phyloP scores from a whole-genome alignment of 2,888 invertebrate genomes.

The Steinernema hermaphroditum region DNA sequence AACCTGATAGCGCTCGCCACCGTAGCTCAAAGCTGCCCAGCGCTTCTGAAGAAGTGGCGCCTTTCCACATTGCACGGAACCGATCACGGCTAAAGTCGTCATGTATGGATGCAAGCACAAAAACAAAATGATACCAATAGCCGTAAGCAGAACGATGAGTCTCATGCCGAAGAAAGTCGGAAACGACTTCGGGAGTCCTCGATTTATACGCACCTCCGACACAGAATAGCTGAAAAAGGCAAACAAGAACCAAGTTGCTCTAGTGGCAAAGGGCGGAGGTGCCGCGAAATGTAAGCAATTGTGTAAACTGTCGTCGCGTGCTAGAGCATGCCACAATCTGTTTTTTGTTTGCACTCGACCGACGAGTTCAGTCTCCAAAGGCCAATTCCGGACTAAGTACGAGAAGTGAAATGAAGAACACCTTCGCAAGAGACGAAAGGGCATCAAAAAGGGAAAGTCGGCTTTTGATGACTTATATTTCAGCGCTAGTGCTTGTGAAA shows the following conservation, averaged over 20 bases:
- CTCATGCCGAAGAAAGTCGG: background rate
- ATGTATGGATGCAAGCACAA: background rate
- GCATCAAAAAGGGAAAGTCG: background rate
- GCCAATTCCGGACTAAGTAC: slow-evolving; percentile 13
- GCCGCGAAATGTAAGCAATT: background rate
- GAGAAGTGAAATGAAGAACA: background rate
- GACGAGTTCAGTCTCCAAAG: background rate
- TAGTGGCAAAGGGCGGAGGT: background rate
- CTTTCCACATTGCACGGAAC: background rate
- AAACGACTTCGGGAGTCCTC: background rate
- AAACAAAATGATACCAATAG: background rate
- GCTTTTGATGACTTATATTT: slow-evolving; percentile 27
- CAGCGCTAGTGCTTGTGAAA: slow-evolving; percentile 9
- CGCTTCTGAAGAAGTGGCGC: background rate
- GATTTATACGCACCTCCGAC: background rate
- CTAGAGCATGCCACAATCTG: background rate
- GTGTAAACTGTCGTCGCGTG: slow-evolving; percentile 12
- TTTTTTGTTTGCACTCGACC: slow-evolving; percentile 7
- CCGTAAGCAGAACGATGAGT: background rate
- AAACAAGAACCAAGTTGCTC: background rate
- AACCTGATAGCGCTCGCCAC: slow-evolving; percentile 7
- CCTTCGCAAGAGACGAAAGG: background rate
- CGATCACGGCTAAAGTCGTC: background rate
- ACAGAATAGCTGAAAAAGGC: background rate
- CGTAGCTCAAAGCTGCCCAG: slow-evolving; percentile 16